Percentiles rank a stretch among this genome's conserved stretches.
These are phyloP conservation scores for Masnerella sp. DNA, from an alignment of 2,888 invertebrate species.

Conservation along the genomic window DNA sequence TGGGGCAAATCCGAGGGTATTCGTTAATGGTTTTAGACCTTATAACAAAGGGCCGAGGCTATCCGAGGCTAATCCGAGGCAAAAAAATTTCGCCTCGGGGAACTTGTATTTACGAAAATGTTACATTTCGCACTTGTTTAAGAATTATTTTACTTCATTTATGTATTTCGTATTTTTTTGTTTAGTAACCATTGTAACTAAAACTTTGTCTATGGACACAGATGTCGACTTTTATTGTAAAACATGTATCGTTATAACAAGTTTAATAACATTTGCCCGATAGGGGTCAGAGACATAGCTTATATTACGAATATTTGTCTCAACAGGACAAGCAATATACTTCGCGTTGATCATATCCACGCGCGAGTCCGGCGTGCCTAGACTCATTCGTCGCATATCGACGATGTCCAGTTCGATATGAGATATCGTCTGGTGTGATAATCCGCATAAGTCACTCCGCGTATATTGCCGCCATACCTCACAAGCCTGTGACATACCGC, in stretches of 20 bases:
- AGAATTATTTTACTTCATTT: no score
- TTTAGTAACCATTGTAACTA: no score
- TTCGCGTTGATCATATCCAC: slow-evolving; percentile 67
- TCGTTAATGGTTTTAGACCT: no score
- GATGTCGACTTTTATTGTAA: no score
- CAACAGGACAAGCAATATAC: slow-evolving; percentile 70
- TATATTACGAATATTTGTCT: slow-evolving; percentile 70
- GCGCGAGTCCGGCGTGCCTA: slow-evolving; percentile 72
- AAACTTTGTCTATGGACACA: no score
- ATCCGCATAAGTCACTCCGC: slow-evolving; percentile 73
- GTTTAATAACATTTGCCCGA: slow-evolving; percentile 17
- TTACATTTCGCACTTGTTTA: no score
- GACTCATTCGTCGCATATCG: slow-evolving; percentile 77
- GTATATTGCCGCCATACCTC: slow-evolving; percentile 75
- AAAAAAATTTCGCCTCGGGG: no score
- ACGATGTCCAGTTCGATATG: slow-evolving; percentile 75
- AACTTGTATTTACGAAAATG: no score
- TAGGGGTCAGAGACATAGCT: slow-evolving; percentile 24
- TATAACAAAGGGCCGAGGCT: no score
- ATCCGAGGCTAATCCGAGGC: no score
- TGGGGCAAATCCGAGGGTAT: no score
- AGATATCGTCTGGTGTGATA: slow-evolving; percentile 74
- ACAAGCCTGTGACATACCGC: slow-evolving; percentile 71
- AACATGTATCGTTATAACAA: slow-evolving; percentile 12
- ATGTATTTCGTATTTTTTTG: no score